Evolutionary conservation across 2,797 vertebrate species (phyloP), one percentile per base, ranked within the genome.

Genomic region (Sebastes glaucus): DNA sequence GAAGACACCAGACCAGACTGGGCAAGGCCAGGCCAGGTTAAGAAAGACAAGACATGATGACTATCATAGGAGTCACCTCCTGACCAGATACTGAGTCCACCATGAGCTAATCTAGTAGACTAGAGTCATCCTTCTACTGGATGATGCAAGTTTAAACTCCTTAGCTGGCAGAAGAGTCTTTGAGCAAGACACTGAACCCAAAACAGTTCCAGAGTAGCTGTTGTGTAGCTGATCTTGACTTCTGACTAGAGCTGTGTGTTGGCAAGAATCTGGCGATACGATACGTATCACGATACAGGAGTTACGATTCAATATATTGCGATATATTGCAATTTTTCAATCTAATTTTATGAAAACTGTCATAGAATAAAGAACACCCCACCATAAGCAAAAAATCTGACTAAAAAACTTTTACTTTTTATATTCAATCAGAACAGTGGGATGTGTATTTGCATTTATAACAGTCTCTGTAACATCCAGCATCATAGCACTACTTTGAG

Each of bases 1-100:
- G 61, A 81, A 81, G 65, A 84, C 71, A 85, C 49, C 67, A 76
- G 64, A 78, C 52, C 77, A 77, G 72, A 81, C 74, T 71, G 73
- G 77, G 22, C 38, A 22, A 35, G 73, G 68, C 75, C 25, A 65
- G 70, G 52, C 27, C 65, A 68, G 78, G 65, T 69, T 46, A n/a
- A 77, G 71, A 42, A 63, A 81, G 85, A 85, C 78, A 65, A 60
- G 82, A 57, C 88, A 28, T 18, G 73, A 71, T 78, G 65, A 42
- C 64, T 77, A 83, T 88, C 81, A 61, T 53, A 30, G 67, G 65
- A 77, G 79, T 83, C 77, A 65, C 66, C 72, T 42, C 60, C 38
- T 81, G 63, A 77, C 71, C 68, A 78, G 71, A 82, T 68, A 64
- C 22, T 2, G 61, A 80, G 69, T 79, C 68, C 59, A 71, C 76